Evolutionary conservation across 2,888 invertebrate genomes (phyloP), one percentile per base, ranked within the genome.

Genomic region (Trilocha varians): DNA sequence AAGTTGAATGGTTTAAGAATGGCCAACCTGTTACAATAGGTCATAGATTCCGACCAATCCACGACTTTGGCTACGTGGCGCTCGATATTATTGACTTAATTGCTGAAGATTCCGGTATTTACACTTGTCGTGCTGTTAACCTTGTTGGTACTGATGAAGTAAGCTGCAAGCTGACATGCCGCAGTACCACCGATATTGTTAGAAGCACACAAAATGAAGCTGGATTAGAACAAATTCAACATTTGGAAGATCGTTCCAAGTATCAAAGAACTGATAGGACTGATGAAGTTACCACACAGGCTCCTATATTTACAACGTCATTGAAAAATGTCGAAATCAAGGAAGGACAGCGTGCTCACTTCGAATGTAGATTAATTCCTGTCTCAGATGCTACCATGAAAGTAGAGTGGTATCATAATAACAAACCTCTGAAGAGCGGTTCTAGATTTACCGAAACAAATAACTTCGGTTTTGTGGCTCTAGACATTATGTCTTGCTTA

Each of bases 41-140:
- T 38, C 97, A 97, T 70, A 91, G 98, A 62, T 98, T 97, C 88
- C 91, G 97, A 59, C 97, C 98, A 44, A 96, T 97, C 69, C 97
- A 98, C 71, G 99, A 99, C 77, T 99, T 99, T 78, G 99, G 99
- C 34, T 99, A 98, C 70, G 99, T 99, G 15, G 98, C 98, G 13
- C 87, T 99, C 49, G 99, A 99, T 66, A 96, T 99, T 49, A 91
- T 98, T 52, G 98, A 98, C 70, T 87, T 97, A 42, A 98, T 98
- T 68, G 95, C 97, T 41, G 98, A 99, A 87, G 99, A 99, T 78
- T 92, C 94, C 1, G 98, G 96, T 38, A 89, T 92, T 15, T 99
- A 99, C 75, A 98, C 97, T 3, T 97, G 98, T 68, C 89, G 96
- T 45, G 97, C 98, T 14, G 93, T 93, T 1, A 99, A 98, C 68